These are phyloP conservation scores for Tragopan temminckii DNA, from an alignment of 2,797 vertebrate genomes.

Conservation along the genomic window DNA sequence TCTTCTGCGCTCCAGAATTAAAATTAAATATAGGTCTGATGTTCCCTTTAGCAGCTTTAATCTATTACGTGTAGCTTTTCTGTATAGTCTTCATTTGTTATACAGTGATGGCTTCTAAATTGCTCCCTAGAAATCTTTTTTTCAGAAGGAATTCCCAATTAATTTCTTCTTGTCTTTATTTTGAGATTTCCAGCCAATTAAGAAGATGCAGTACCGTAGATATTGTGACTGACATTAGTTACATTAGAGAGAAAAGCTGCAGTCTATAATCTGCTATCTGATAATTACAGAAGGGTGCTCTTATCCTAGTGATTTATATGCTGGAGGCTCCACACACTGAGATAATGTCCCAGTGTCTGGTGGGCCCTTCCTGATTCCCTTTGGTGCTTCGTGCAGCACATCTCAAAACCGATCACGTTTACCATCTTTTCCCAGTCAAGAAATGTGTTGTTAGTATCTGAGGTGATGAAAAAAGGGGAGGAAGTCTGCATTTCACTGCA, in stretches of 20 bases:
- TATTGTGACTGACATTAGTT: not conserved
- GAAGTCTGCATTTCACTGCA: not conserved
- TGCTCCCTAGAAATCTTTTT: not conserved
- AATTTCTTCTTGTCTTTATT: slow-evolving; percentile 12
- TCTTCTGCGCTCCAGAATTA: not conserved
- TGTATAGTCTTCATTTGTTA: not conserved
- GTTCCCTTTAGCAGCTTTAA: not conserved
- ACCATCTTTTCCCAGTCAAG: not conserved
- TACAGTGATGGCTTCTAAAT: not conserved
- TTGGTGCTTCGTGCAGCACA: not conserved
- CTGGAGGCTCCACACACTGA: not conserved
- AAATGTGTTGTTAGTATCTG: not conserved
- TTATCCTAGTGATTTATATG: not conserved
- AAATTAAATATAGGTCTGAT: not conserved
- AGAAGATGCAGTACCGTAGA: not conserved
- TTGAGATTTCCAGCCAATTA: slow-evolving; percentile 40
- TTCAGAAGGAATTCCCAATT: slow-evolving; percentile 18
- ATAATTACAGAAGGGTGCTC: slow-evolving; percentile 26
- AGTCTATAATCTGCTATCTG: not conserved
- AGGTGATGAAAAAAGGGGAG: not conserved
- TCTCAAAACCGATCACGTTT: not conserved
- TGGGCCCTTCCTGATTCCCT: not conserved
- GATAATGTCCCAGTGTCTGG: not conserved
- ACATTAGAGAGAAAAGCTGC: slow-evolving; percentile 21
- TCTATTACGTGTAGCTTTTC: not conserved